Evolutionary conservation across 2,113 vertebrate genomes (phyloP), one percentile per base, ranked within the genome.

Genomic region (Haemorhous mexicanus): DNA sequence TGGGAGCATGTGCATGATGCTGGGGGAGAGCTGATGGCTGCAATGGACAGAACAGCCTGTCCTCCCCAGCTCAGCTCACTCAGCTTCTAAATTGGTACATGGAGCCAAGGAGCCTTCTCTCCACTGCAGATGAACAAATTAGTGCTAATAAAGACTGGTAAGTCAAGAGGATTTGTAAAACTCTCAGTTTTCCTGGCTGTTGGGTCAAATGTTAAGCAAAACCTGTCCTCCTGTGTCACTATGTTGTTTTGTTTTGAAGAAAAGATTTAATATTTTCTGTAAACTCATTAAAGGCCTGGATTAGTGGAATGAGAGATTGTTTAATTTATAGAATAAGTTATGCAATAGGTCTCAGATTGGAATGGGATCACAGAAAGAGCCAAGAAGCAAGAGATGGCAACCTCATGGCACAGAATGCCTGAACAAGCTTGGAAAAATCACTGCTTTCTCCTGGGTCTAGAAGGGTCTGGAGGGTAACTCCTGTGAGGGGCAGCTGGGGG

Each of bases 21-120:
- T 73, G 1, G 73, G 87, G 85, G 89, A 88, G 90, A 83, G 50
- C 82, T 8, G 79, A 13, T 14, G 77, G 84, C 8, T 79, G 78
- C 24, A 33, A 66, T n/a, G 87, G 91, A 89, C 85, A 77, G 90
- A 92, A 94, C 84, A 93, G 70, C 50, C 81, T 91, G 87, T 95
- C 67, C 95, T 61, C 5, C 7, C 27, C 4, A 41, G 69, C 81
- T 53, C 59, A 64, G 81, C 89, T 76, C 21, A 3, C 67, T 75
- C 44, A 35, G 49, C 3, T 86, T 81, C 78, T 72, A 16, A 52
- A 62, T 72, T 53, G 53, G 82, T 21, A 41, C 39, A 39, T 0
- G 30, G 22, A 90, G 47, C 37, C 47, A 52, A 70, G 63, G 75
- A 91, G 75, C 21, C 59, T 77, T 35, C 58, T 56, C 70, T 46